Base-by-base conservation (phyloP, 2,797 vertebrate species). In the Sebastes nivosus region DNA sequence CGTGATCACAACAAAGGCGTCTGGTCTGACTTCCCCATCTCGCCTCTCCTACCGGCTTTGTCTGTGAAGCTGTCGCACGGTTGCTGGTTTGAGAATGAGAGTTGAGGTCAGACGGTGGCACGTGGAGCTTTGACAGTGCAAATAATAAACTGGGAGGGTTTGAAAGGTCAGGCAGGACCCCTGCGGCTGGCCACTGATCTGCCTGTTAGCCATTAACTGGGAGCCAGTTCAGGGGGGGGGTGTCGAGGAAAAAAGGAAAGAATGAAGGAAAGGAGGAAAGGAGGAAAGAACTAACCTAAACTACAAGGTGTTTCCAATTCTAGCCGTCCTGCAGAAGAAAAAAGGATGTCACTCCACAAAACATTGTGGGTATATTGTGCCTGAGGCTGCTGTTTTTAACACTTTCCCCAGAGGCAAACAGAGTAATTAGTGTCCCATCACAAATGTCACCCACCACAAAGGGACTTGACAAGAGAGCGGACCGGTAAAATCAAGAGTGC, bases 151-250 rank as follows among this genome's bases (percentile, higher is more conserved):
- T 46, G 57, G 50, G 55, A 66, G 65, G 69, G 80, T 87, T 77
- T 69, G 78, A 84, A 90, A 90, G 94, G 93, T 93, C 93, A 92
- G 57, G 73, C 20, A 58, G 69, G 84, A 93, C 85, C 90, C 92
- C 92, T 72, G 80, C 20, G 46, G 91, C 52, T 89, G 66, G 69
- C 68, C 85, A 90, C 81, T 91, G 87, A 94, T 93, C 91, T 83
- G 79, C 84, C 86, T 86, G 77, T 82, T 90, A 81, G 83, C 54
- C 66, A 85, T 86, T 92, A 92, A 88, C 82, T 83, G 68, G 69
- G 72, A 89, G 84, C 20, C 64, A 68, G 65, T 65, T 72, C 70
- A 87, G 59, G 59, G 73, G 67, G 52, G 67, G 52, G 57, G 59
- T 74, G 66, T 77, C 34, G 67, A 73, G 60, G 66, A 65, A 75